These are phyloP conservation scores for Anser cygnoides DNA, from an alignment of 2,113 vertebrate genomes.

Conservation along the genomic window DNA sequence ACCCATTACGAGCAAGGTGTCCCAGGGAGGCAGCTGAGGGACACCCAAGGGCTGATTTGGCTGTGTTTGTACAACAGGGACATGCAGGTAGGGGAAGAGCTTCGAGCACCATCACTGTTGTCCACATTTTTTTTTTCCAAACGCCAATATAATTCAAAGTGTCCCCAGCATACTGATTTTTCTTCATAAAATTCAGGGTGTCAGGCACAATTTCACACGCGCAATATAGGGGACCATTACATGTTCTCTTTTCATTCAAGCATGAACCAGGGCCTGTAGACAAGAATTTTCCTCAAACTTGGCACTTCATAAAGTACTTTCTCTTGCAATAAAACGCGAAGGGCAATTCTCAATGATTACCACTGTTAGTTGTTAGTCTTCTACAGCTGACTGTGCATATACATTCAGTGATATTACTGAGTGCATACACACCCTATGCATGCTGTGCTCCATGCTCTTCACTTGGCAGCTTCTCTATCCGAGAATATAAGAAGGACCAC, in stretches of 20 bases:
- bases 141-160: neutral
- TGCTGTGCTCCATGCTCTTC: neutral
- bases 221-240: neutral
- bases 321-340: neutral
- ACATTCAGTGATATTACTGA: neutral
- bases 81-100: neutral
- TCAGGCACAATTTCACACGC: neutral
- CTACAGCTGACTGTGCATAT: neutral
- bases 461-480: neutral
- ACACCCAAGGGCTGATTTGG: neutral
- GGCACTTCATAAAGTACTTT: neutral
- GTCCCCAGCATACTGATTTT: neutral
- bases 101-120: neutral
- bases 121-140: neutral
- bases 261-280: neutral
- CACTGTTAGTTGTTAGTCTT: neutral
- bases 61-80: neutral
- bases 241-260: neutral
- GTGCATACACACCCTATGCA: fast-evolving
- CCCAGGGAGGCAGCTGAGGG: neutral
- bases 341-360: neutral
- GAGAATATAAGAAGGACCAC: neutral
- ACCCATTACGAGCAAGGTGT: neutral
- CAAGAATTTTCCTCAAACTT: neutral
- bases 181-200: neutral